These are phyloP conservation scores for Pammene fasciana DNA, from an alignment of 2,888 invertebrate genomes.

Conservation along the genomic window DNA sequence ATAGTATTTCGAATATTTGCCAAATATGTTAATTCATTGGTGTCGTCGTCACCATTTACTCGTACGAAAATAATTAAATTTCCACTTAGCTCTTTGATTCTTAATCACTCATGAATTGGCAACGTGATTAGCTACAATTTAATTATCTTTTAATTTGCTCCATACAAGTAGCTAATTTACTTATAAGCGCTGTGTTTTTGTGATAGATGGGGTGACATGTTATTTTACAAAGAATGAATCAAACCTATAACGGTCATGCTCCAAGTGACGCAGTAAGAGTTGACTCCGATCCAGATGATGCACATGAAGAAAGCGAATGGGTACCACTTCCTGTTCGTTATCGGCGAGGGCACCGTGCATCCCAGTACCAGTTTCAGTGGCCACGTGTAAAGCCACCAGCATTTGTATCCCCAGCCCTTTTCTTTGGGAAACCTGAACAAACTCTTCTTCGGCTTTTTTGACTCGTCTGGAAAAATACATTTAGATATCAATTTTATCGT, in stretches of 20 bases:
- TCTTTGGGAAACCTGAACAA: constrained; percentile 74
- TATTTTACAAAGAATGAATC: constrained; percentile 41
- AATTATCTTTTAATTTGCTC: too few relatives aligned
- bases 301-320: constrained; percentile 93
- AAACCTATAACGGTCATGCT: constrained; percentile 94
- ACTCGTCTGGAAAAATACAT: constrained; percentile 42
- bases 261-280: constrained; percentile 96
- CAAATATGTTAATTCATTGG: too few relatives aligned
- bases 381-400: constrained; percentile 88
- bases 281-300: constrained; percentile 91
- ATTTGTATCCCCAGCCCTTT: constrained; percentile 59
- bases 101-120: too few relatives aligned
- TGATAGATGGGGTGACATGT: neutral
- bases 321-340: constrained; percentile 84
- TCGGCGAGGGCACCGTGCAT: constrained; percentile 88
- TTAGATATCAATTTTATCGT: neutral
- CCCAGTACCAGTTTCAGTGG: constrained; percentile 87
- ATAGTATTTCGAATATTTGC: too few relatives aligned
- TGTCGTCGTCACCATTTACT: too few relatives aligned
- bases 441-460: constrained; percentile 59
- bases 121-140: too few relatives aligned
- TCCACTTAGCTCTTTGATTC: too few relatives aligned
- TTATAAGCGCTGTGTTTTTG: too few relatives aligned
- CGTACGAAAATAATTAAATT: too few relatives aligned
- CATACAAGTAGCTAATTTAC: too few relatives aligned